A percentile compares a stretch with the other conserved stretches of the same genome.
Conservation (phyloP, 2,888 invertebrate species). For the Lysandra bellargus region DNA sequence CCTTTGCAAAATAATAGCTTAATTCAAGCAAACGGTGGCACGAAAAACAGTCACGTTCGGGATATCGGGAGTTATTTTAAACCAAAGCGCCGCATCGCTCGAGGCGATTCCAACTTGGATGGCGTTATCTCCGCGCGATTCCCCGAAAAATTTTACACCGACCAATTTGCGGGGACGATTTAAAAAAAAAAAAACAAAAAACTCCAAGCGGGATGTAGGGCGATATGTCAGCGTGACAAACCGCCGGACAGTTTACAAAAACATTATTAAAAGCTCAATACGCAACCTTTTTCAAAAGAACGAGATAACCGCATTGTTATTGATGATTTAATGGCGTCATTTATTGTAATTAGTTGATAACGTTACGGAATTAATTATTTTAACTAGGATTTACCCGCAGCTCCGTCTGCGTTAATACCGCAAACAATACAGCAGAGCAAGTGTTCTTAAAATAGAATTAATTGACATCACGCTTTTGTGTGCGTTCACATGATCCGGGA, state of each 20-base stretch:
- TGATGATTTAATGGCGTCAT: slow-evolving; percentile 9
- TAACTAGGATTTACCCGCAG: too few relatives aligned
- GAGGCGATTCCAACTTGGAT: slow-evolving; percentile 38
- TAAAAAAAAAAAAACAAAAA: slow-evolving; percentile 29
- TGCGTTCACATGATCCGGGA: too few relatives aligned
- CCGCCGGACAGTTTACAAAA: slow-evolving; percentile 46
- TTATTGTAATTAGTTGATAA: neutral
- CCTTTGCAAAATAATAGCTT: neutral
- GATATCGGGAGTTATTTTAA: slow-evolving; percentile 10
- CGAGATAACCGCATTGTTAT: slow-evolving; percentile 22
- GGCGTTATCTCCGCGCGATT: slow-evolving; percentile 41
- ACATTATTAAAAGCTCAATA: slow-evolving; percentile 41
- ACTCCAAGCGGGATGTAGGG: slow-evolving; percentile 42
- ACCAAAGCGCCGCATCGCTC: slow-evolving; percentile 36
- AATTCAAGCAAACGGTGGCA: neutral
- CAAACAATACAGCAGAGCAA: neutral
- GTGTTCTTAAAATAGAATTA: too few relatives aligned
- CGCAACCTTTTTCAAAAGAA: slow-evolving; percentile 33
- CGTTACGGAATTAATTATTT: neutral
- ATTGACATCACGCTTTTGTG: too few relatives aligned
- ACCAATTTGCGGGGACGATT: slow-evolving; percentile 31
- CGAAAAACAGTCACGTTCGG: neutral
- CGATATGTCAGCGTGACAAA: slow-evolving; percentile 59
- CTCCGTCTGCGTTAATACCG: neutral
- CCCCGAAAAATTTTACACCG: slow-evolving; percentile 38